phyloP scores from a whole-genome alignment of 2,113 vertebrate species.

The Vulpes ferrilata region DNA sequence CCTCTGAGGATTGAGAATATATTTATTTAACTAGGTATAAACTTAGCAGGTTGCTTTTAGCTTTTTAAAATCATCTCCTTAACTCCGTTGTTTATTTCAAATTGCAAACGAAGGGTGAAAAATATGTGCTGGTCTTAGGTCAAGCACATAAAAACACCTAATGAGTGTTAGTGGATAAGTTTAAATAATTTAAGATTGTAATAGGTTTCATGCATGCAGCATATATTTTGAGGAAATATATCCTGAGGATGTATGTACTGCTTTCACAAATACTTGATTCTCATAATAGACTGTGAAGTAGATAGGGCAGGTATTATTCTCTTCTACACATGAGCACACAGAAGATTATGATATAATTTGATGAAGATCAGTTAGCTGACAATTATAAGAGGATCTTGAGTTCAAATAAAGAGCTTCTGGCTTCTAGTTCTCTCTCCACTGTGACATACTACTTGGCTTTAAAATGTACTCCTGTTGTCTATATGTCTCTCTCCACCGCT shows the following conservation, averaged over 20 bases:
- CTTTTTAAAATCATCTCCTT: not conserved
- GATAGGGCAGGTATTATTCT: not conserved
- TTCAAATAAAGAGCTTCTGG: not conserved
- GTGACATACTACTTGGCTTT: not conserved
- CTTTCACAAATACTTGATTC: constrained; percentile 3
- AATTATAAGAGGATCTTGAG: not conserved
- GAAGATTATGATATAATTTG: not conserved
- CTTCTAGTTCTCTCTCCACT: not conserved
- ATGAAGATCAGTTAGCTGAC: not conserved
- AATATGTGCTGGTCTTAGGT: not conserved
- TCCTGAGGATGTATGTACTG: not conserved
- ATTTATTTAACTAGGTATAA: not conserved
- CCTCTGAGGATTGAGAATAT: not conserved
- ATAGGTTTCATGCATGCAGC: not conserved
- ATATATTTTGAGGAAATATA: not conserved
- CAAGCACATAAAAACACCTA: not conserved
- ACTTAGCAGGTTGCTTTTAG: constrained; percentile 7
- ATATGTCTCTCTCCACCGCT: not conserved
- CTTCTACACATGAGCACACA: not conserved
- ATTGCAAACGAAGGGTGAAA: not conserved
- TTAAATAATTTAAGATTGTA: constrained; percentile 13
- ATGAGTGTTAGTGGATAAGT: not conserved
- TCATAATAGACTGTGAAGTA: not conserved
- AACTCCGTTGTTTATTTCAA: not conserved
- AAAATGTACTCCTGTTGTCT: not conserved